Evolutionary conservation across 2,797 vertebrate species (phyloP).

Genomic region (Scolopax bukidnonensis): DNA sequence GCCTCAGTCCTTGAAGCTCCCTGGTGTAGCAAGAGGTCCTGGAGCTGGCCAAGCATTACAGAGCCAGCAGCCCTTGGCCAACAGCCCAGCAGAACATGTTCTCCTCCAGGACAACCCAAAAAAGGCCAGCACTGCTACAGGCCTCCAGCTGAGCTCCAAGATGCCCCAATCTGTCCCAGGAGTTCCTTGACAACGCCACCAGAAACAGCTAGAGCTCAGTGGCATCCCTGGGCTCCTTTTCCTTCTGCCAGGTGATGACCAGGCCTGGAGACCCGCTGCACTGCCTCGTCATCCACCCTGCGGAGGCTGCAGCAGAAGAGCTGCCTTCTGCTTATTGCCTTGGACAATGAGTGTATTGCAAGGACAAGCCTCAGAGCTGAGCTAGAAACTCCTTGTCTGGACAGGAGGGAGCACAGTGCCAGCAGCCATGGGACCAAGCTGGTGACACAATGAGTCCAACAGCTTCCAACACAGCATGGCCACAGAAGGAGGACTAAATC

Average conservation of each 20-base stretch:
- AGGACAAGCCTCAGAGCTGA: neutral
- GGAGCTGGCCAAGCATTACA: neutral
- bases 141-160: neutral
- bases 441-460: neutral
- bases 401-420: rapidly evolving
- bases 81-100: neutral
- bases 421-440: neutral
- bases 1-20: neutral
- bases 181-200: neutral
- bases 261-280: neutral
- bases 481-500: neutral
- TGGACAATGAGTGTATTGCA: neutral
- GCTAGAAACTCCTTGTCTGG: neutral
- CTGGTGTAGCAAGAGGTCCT: neutral
- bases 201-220: neutral
- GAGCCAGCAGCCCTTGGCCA: neutral
- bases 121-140: neutral
- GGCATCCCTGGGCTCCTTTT: neutral
- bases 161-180: neutral
- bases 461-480: neutral
- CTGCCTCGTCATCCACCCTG: neutral
- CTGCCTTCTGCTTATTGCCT: neutral
- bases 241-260: neutral
- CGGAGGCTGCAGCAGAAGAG: rapidly evolving
- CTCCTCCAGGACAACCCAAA: neutral